Evolutionary conservation across 2,113 vertebrate genomes (phyloP), one percentile per base, ranked within the genome.

Genomic region (Barbus barbus): DNA sequence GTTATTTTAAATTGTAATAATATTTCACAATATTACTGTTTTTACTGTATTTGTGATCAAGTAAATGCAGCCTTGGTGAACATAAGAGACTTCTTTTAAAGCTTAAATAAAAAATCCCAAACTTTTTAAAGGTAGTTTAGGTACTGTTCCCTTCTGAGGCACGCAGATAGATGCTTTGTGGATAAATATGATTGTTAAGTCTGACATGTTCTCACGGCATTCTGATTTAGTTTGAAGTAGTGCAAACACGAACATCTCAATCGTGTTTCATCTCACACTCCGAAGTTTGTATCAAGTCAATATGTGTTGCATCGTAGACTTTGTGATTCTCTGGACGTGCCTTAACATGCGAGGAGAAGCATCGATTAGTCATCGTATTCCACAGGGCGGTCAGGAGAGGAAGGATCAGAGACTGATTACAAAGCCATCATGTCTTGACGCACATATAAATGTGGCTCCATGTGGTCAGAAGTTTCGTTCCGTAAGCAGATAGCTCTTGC

Each of bases 361-460:
- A 94, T 91, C 87, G 93, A 93, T 93, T 92, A 85, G 86, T 91
- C 88, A 89, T 92, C 85, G 89, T 88, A 74, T 91, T 90, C 83
- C 85, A 86, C 78, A 14, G 65, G 44, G 53, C 83, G 46, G 56
- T 83, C 81, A 77, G 83, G 75, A 85, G 53, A 46, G 78, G 78
- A 81, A 84, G 82, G 79, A 80, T 72, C 53, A 88, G 87, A 84
- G 84, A 90, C 85, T 86, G 88, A 91, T 92, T 90, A 86, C 79
- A 72, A 78, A 86, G 87, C 74, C 89, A 65, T 69, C 60, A 33
- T 84, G 58, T 86, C 88, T 84, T 71, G 83, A 86, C 83, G 82
- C 89, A 86, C 91, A 91, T 90, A 91, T 84, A 90, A 92, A 91
- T 88, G 83, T 83, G 53, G 86, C 83, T 80, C 72, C 16, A 22